These are phyloP conservation scores for Clanis bilineata DNA, from an alignment of 2,888 invertebrate species.

Conservation along the genomic window DNA sequence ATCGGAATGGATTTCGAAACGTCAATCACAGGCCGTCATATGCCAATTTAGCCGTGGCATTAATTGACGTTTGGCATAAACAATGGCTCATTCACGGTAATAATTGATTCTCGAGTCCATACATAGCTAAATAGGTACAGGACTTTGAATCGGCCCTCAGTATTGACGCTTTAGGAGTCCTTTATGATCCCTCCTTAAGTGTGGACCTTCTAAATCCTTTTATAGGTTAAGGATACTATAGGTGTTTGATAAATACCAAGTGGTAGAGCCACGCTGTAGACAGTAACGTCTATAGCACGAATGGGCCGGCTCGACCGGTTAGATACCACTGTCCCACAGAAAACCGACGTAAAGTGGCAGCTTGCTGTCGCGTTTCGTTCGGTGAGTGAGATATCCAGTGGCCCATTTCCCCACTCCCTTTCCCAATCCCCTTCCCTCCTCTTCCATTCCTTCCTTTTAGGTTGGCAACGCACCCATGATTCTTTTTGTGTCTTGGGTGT, in stretches of 20 bases:
- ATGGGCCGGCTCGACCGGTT: no score
- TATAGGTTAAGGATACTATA: background rate
- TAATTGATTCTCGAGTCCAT: conserved; percentile 27
- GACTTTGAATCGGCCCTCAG: background rate
- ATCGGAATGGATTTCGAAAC: background rate
- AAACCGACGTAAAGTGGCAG: no score
- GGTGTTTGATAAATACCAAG: background rate
- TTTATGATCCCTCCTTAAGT: background rate
- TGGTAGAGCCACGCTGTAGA: no score
- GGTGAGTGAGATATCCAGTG: no score
- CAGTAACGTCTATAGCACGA: no score
- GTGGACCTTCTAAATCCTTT: background rate
- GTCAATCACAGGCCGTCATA: background rate
- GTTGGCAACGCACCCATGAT: no score
- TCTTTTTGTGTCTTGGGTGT: no score
- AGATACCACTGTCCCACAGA: no score
- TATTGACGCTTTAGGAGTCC: background rate
- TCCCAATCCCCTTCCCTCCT: no score
- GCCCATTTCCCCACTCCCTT: no score
- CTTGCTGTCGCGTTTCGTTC: no score
- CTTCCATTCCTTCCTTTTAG: no score
- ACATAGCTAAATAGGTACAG: background rate
- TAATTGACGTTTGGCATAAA: conserved; percentile 17
- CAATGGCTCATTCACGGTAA: conserved; percentile 25
- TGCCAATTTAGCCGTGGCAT: background rate